Conservation (phyloP, 2,888 invertebrate species). For the Hydrotaea diabolus region DNA sequence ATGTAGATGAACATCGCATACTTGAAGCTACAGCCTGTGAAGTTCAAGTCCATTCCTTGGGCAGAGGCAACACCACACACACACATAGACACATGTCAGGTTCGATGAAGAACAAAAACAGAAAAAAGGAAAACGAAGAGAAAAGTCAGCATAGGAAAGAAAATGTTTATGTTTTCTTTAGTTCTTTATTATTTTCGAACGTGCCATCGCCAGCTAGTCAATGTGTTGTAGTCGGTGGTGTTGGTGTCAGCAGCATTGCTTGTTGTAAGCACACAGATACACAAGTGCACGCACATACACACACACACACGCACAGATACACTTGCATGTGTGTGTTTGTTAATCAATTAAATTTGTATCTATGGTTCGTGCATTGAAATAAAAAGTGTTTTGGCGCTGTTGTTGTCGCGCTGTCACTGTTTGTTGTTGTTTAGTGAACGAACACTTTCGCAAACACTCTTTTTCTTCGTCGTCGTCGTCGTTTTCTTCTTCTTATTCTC, state of each 20-base stretch:
- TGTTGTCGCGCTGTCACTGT: background rate
- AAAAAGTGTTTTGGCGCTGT: constrained; percentile 24
- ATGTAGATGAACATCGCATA: background rate
- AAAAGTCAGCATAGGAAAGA: constrained; percentile 21
- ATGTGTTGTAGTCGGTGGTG: constrained; percentile 20
- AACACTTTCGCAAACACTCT: constrained; percentile 32
- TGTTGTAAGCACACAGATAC: background rate
- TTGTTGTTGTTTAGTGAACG: background rate
- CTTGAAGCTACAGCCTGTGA: background rate
- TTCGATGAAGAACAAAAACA: background rate
- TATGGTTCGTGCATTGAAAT: constrained; percentile 39
- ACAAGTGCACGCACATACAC: background rate
- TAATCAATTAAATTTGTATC: constrained; percentile 41
- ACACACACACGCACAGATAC: background rate
- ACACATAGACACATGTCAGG: background rate
- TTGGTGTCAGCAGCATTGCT: background rate
- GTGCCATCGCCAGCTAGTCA: constrained; percentile 14
- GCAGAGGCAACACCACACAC: background rate
- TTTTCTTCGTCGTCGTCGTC: constrained; percentile 2
- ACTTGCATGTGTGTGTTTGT: background rate
- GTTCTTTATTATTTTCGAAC: constrained; percentile 32
- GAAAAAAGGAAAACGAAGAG: background rate
- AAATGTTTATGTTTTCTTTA: constrained; percentile 18
- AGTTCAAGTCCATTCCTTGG: constrained; percentile 29
- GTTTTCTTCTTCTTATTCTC: no score